A percentile compares a stretch with the other conserved stretches of the same genome.
These are phyloP conservation scores for Butastur rufipennis DNA, from an alignment of 2,113 vertebrate genomes.

Conservation along the genomic window DNA sequence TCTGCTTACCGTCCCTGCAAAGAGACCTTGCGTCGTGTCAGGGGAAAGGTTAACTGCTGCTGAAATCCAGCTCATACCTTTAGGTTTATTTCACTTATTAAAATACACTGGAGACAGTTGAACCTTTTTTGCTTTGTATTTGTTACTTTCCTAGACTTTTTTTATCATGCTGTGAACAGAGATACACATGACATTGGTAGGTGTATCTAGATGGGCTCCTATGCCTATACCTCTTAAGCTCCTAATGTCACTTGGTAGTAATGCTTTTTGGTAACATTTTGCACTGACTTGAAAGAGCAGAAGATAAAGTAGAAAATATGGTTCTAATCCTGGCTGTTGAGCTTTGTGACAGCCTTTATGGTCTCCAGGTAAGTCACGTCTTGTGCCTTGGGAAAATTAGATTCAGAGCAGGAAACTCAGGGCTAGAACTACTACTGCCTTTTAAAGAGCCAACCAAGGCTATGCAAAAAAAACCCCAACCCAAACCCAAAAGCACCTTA, in stretches of 20 bases:
- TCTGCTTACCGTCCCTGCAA: background rate
- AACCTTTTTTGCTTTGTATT: background rate
- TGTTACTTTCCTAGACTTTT: background rate
- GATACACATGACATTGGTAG: background rate
- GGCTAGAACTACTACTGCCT: background rate
- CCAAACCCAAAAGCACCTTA: background rate
- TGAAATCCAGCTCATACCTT: background rate
- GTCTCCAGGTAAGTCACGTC: constrained; percentile 4
- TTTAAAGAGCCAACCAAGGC: background rate
- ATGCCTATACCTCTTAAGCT: background rate
- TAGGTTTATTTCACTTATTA: background rate
- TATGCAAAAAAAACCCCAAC: background rate
- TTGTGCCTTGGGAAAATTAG: background rate
- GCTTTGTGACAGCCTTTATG: background rate
- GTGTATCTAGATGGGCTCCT: background rate
- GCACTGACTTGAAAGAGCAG: background rate
- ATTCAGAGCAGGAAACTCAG: background rate
- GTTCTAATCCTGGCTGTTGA: constrained; percentile 12
- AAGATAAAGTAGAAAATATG: background rate
- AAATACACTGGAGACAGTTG: background rate
- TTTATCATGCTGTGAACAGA: background rate
- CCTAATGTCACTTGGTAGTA: background rate
- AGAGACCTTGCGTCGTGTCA: background rate
- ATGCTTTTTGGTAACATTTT: constrained; percentile 2
- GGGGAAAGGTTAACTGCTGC: background rate